phyloP scores from a whole-genome alignment of 2,888 invertebrate species.

The Unio delphinus region DNA sequence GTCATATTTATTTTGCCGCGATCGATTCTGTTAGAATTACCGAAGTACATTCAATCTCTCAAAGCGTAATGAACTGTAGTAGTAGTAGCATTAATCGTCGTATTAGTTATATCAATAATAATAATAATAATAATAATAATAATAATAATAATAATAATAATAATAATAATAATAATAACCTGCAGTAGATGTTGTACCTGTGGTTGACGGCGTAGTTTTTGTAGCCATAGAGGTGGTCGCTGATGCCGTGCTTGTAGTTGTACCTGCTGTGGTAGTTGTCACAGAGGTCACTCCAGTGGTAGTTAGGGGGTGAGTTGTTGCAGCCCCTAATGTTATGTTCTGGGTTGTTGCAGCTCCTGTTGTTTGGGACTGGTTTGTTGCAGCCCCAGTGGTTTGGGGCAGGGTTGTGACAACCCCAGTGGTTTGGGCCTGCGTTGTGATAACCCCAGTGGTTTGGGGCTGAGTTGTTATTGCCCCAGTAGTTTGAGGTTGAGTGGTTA shows the following conservation, averaged over 20 bases:
- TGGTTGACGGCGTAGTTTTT: conserved; percentile 1
- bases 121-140: background rate
- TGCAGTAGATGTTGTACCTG: background rate
- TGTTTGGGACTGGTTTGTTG: background rate
- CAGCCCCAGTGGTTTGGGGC: background rate
- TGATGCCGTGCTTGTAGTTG: conserved; percentile 3
- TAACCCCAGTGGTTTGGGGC: background rate
- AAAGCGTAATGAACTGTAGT: too few relatives aligned
- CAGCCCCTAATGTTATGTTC: too few relatives aligned
- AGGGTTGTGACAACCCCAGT: background rate
- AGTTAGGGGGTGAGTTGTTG: background rate
- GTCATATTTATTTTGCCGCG: too few relatives aligned
- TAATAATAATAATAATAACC: background rate
- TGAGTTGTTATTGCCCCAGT: background rate
- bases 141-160: background rate
- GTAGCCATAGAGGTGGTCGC: conserved; percentile 6
- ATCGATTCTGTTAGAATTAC: too few relatives aligned
- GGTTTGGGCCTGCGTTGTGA: background rate
- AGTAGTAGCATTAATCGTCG: too few relatives aligned
- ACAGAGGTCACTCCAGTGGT: too few relatives aligned
- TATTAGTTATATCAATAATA: background rate
- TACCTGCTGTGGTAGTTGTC: background rate
- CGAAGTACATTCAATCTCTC: too few relatives aligned
- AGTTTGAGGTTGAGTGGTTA: background rate
- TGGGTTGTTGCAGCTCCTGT: background rate